Evolutionary conservation across 2,888 invertebrate genomes (phyloP), one percentile per base, ranked within the genome.

Genomic region (Lycaena phlaeas): DNA sequence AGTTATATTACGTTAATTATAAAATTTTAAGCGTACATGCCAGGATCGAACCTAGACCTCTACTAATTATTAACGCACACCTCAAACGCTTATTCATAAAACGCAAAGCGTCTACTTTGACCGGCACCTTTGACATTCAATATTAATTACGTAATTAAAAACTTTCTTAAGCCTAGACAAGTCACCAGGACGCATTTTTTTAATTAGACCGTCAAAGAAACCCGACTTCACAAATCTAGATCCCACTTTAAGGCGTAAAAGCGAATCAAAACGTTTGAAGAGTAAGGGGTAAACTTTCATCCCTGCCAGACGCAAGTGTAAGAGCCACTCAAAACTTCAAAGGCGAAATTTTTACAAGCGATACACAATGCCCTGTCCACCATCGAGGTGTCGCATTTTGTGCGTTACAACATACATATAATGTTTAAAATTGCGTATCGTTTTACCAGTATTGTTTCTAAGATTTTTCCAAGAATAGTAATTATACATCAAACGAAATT

Each of bases 261-360:
- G 76, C 72, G 68, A 72, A 74, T 73, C 74, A 66, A 62, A 64
- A 50, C 72, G 67, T 73, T 74, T 76, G 68, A 73, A 68, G 72
- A 69, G 59, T 56, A 59, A 59, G 61, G 62, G 67, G 62, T 63
- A 46, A 61, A 59, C 63, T 64, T 69, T 64, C 61, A 67, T 56
- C 48, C 57, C 56, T 57, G 60, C 64, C 64, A 68, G 71, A 74
- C 75, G 72, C 64, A 65, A 7, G 62, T 64, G 49, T 52, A 51
- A 48, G 54, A 75, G 64, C 71, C 69, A 70, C 74, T 76, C 68
- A 66, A 59, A 59, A 75, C 71, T 72, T 78, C 73, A 75, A 76
- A 78, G 73, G 56, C 49, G 50, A 44, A 51, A 49, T 52, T 52
- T 50, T 44, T 38, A 43, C 44, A 45, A 22, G 36, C 36, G 40